A percentile compares a stretch with the other conserved stretches of the same genome.
These are phyloP conservation scores for Hyles vespertilio DNA, from an alignment of 1,140 invertebrate species.

Conservation along the genomic window DNA sequence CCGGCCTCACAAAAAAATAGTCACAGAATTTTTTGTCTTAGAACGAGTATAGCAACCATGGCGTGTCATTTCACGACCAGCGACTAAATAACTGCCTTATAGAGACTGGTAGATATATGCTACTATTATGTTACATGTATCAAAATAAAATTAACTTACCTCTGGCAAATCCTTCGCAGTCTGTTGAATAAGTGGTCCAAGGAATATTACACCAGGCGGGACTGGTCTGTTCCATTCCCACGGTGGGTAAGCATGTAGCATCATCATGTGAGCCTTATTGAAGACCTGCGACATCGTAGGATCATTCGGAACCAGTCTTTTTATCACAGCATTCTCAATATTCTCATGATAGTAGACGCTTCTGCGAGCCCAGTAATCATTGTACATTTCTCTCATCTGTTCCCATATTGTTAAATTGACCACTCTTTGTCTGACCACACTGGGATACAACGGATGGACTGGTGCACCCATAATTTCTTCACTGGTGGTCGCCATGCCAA, in stretches of 20 bases:
- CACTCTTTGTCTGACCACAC: slow-evolving; percentile 18
- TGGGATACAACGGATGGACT: slow-evolving; percentile 29
- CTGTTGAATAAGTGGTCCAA: slow-evolving; percentile 67
- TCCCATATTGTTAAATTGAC: slow-evolving; percentile 28
- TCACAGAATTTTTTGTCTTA: too few relatives aligned
- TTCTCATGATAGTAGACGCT: background rate
- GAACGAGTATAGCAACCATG: too few relatives aligned
- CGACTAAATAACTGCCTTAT: too few relatives aligned
- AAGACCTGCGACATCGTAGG: slow-evolving; percentile 56
- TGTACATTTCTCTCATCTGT: slow-evolving; percentile 25
- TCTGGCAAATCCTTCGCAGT: slow-evolving; percentile 39
- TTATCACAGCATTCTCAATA: background rate
- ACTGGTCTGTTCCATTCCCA: slow-evolving; percentile 57
- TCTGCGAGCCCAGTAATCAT: slow-evolving; percentile 8
- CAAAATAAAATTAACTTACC: slow-evolving; percentile 14
- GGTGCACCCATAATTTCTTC: slow-evolving; percentile 24
- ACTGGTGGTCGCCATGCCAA: slow-evolving; percentile 20
- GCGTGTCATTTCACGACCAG: too few relatives aligned
- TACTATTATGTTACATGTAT: too few relatives aligned
- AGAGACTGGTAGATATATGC: too few relatives aligned
- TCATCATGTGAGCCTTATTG: slow-evolving; percentile 69
- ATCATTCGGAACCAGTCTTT: slow-evolving; percentile 22
- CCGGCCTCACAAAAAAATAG: too few relatives aligned
- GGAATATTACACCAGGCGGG: slow-evolving; percentile 58
- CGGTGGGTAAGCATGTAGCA: slow-evolving; percentile 68